A percentile compares a stretch with the other conserved stretches of the same genome.
These are phyloP conservation scores for Hirtodrosophila duncani DNA, from an alignment of 2,888 invertebrate species.

Conservation along the genomic window DNA sequence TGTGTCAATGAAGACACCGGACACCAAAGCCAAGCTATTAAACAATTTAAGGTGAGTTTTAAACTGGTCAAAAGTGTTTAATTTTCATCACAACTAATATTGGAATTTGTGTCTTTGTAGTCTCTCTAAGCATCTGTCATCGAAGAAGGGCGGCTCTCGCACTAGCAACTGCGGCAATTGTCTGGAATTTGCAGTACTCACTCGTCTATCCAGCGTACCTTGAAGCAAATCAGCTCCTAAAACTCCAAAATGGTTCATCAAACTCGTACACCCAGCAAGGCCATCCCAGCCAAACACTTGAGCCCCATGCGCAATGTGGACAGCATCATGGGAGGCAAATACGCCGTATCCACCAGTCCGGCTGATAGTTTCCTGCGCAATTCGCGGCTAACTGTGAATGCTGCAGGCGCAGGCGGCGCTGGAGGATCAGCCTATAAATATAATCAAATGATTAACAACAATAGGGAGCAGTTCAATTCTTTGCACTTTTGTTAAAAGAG, in stretches of 20 bases:
- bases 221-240: conserved; percentile 78
- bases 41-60: conserved; percentile 75
- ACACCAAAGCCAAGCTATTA: conserved; percentile 76
- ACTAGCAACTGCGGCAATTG: conserved; percentile 91
- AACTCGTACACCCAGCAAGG: conserved; percentile 62
- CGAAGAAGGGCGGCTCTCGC: conserved; percentile 91
- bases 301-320: conserved; percentile 65
- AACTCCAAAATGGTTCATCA: conserved; percentile 74
- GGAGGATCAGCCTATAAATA: conserved; percentile 53
- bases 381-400: conserved; percentile 31
- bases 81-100: neutral
- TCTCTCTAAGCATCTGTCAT: conserved; percentile 89
- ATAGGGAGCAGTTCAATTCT: conserved; percentile 75
- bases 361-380: conserved; percentile 49
- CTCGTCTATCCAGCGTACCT: conserved; percentile 91
- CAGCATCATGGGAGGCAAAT: conserved; percentile 35
- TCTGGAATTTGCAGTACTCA: conserved; percentile 89
- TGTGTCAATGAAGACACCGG: conserved; percentile 78
- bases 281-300: conserved; percentile 67
- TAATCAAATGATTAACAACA: conserved; percentile 74
- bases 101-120: conserved; percentile 77
- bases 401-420: neutral
- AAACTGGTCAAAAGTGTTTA: no score
- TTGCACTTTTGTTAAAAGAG: conserved; percentile 76
- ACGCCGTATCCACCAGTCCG: conserved; percentile 57